Evolutionary conservation across 2,113 vertebrate genomes (phyloP).

Genomic region (Beaufortia kweichowensis): DNA sequence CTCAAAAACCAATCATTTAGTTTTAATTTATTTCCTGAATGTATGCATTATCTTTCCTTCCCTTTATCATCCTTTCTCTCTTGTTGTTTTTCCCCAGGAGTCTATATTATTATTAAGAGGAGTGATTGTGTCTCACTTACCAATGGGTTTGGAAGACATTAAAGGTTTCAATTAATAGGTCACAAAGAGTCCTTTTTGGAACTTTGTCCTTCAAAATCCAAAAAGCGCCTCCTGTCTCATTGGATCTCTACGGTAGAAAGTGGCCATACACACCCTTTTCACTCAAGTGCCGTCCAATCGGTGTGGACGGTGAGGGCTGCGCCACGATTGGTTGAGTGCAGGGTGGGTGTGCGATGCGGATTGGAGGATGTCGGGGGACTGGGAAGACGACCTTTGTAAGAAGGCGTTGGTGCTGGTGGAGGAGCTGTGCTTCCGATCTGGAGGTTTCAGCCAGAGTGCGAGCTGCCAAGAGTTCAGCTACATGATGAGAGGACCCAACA

Average conservation of each 20-base stretch:
- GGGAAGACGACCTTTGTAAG: slow-evolving; percentile 89
- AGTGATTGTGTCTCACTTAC: slow-evolving; percentile 53
- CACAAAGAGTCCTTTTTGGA: slow-evolving; percentile 34
- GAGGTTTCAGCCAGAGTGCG: slow-evolving; percentile 78
- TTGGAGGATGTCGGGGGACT: slow-evolving; percentile 91
- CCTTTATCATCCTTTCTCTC: background rate
- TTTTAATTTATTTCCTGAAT: background rate
- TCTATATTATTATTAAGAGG: slow-evolving; percentile 41
- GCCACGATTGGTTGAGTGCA: slow-evolving; percentile 68
- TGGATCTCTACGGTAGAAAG: slow-evolving; percentile 52
- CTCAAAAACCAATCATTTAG: background rate
- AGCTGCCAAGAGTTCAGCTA: slow-evolving; percentile 86
- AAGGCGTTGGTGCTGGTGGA: slow-evolving; percentile 84
- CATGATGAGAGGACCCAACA: slow-evolving; percentile 76
- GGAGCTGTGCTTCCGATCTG: slow-evolving; percentile 83
- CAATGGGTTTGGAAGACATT: slow-evolving; percentile 55
- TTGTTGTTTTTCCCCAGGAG: slow-evolving; percentile 49
- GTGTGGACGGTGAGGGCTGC: slow-evolving; percentile 67
- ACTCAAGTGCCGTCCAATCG: slow-evolving; percentile 61
- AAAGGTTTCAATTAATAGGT: slow-evolving; percentile 57
- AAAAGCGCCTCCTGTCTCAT: slow-evolving; percentile 12
- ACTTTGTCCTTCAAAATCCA: slow-evolving; percentile 30
- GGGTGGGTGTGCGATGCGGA: slow-evolving; percentile 76
- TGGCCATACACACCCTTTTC: slow-evolving; percentile 57
- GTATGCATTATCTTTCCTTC: slow-evolving; percentile 4